Conservation (phyloP, 2,888 invertebrate species). For the Malthinus flaveolus region DNA sequence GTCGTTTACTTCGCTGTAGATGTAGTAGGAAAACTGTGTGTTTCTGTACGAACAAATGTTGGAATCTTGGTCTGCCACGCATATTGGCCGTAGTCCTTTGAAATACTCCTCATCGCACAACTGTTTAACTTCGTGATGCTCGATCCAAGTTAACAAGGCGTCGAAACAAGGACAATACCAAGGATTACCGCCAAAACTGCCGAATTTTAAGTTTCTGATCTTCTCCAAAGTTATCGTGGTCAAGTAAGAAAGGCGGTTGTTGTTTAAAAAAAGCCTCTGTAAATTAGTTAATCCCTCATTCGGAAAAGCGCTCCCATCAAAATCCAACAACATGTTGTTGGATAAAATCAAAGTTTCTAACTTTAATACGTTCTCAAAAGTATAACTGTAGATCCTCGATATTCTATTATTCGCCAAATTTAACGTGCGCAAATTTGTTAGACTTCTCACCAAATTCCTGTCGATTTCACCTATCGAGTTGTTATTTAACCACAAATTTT, state of each 20-base stretch:
- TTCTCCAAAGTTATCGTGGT: neutral
- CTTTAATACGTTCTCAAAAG: conserved; percentile 11
- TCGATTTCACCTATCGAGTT: conserved; percentile 12
- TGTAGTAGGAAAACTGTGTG: neutral
- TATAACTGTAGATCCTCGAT: neutral
- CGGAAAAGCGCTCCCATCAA: conserved; percentile 10
- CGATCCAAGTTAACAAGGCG: conserved; percentile 8
- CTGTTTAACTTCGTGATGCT: conserved; percentile 5
- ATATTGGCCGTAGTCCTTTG: conserved; percentile 15
- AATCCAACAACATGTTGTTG: conserved; percentile 4
- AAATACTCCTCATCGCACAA: conserved; percentile 18
- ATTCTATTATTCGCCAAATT: conserved; percentile 18
- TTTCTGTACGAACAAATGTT: conserved; percentile 6
- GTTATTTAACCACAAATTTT: conserved; percentile 8
- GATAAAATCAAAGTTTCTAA: conserved; percentile 12
- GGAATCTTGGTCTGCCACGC: conserved; percentile 3
- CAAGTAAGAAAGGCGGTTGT: conserved; percentile 14
- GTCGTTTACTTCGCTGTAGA: neutral
- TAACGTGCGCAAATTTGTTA: conserved; percentile 11
- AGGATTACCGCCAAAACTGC: conserved; percentile 20
- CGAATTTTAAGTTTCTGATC: neutral
- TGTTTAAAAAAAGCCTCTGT: conserved; percentile 5
- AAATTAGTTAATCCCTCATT: conserved; percentile 5
- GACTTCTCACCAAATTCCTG: conserved; percentile 8
- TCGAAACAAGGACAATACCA: conserved; percentile 25